Evolutionary conservation across 2,888 invertebrate species (phyloP), one percentile per base, ranked within the genome.

Genomic region (Cancer borealis): DNA sequence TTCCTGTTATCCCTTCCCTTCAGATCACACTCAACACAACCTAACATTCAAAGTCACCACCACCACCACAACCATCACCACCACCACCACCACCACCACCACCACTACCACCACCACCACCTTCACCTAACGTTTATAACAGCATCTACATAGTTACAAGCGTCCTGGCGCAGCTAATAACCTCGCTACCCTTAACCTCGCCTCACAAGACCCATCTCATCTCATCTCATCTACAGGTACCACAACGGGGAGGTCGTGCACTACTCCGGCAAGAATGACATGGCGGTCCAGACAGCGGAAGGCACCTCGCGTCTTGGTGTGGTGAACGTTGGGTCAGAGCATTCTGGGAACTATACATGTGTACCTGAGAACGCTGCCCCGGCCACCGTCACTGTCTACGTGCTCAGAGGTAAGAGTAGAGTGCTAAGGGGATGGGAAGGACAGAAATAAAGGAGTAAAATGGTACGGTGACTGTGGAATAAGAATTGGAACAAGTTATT

Each of bases 261-360:
- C 90, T 95, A 95, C 92, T 92, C 95, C 0, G 93, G 95, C 73
- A 94, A 94, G 49, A 87, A 89, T 3, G 93, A 93, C 79, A 66
- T 92, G 88, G 91, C 92, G 46, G 91, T 90, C 73, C 89, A 45
- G 30, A 88, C 73, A 47, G 49, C 26, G 91, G 60, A 79, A n/a
- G 94, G 92, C 17, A 79, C 90, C 79, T 94, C 95, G 47, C 88
- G 88, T 30, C 93, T 95, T 46, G 94, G 92, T 26, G 92, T 95
- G 46, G 30, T 21, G 26, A 88, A 95, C 66, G 94, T 95, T 26
- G 90, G 66, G 10, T 73, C 93, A 3, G 46, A 87, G 10, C 95
- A 95, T 92, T 95, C 95, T 66, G 95, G 95, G 49, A 95, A 95
- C 91, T 95, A 95, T 93, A 95, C 95, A 87, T 95, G 95, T 73